Base-by-base conservation (phyloP, 1,140 invertebrate genomes). In the Onthophagus taurus region DNA sequence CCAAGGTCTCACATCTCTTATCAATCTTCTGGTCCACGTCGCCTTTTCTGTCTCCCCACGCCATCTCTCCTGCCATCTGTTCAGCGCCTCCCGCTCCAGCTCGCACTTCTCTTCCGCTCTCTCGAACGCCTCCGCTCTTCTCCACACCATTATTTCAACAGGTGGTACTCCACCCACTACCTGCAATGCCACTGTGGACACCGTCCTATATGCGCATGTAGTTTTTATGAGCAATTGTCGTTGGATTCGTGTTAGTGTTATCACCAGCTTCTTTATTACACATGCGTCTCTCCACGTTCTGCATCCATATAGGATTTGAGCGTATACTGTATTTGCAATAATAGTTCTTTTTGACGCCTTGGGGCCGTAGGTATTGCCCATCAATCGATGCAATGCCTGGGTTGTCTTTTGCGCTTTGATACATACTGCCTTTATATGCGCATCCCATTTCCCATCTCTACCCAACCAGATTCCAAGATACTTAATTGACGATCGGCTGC, bases 151-250 rank as follows among this genome's bases (percentile, higher is more conserved):
- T 2, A 43, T 16, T 24, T 48, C 45, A 2, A 43, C 24, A 2
- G 46, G 46, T 7, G 23, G 19, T 2, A 37, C 12, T 2, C 30
- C 17, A 3, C 30, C 13, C 1, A 48, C 16, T 4, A 48, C 46
- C 16, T 31, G 26, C 1, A 18, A 21, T 9, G 46, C 39, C 14
- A 37, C 41, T 4, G 46, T 31, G 3, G 39, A 43, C 16, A 44
- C 30, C 4, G 46, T 43, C 5, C 36, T 4, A 18, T 46, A 46
- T 2, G 35, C 36, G 3, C 5, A 21, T 4, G 18, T 12, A 3
- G 11, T 30, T 8, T 29, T 8, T 2, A 43, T 16, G 6, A 29
- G 17, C 8, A 42, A 12, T 12, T 14, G 38, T 23, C 44, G 4
- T 21, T 46, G 44, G 4, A 24, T n/a, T 2, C 16, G n/a, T n/a